Percentiles rank a stretch among this genome's conserved stretches.
phyloP scores from a whole-genome alignment of 2,113 vertebrate species.

The Brachirus orientalis region DNA sequence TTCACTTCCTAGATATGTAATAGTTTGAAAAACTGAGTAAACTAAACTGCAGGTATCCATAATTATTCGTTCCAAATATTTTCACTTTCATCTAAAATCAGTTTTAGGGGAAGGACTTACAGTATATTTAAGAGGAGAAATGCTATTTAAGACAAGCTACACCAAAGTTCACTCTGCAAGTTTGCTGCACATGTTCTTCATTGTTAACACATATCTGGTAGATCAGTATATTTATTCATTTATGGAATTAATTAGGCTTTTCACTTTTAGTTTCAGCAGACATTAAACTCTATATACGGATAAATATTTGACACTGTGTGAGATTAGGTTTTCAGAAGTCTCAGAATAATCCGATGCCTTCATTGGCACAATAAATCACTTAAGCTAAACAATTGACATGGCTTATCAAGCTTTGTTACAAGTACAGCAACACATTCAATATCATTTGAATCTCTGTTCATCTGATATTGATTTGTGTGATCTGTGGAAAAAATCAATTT shows the following conservation, averaged over 20 bases:
- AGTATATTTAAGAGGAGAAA: neutral
- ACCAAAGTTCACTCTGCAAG: neutral
- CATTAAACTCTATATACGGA: constrained; percentile 12
- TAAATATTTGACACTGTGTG: constrained; percentile 16
- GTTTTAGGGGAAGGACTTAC: neutral
- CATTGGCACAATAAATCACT: constrained; percentile 57
- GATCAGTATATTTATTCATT: neutral
- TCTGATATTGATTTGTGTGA: constrained; percentile 72
- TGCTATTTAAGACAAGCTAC: too few relatives aligned
- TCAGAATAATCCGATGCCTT: constrained; percentile 42
- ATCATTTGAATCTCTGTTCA: constrained; percentile 68
- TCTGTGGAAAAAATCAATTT: constrained; percentile 67
- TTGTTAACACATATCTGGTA: neutral
- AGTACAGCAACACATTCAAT: constrained; percentile 64
- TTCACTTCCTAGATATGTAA: too few relatives aligned
- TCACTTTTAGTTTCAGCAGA: constrained; percentile 12
- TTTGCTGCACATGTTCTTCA: neutral
- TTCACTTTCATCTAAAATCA: neutral
- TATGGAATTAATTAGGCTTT: constrained; percentile 3
- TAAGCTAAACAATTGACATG: constrained; percentile 62
- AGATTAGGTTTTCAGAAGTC: constrained; percentile 15
- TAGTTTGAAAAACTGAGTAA: too few relatives aligned
- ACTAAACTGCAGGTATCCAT: too few relatives aligned
- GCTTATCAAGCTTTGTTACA: constrained; percentile 45
- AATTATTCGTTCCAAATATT: neutral